Conservation (phyloP, 2,888 invertebrate species). For the Cosmia pyralina region DNA sequence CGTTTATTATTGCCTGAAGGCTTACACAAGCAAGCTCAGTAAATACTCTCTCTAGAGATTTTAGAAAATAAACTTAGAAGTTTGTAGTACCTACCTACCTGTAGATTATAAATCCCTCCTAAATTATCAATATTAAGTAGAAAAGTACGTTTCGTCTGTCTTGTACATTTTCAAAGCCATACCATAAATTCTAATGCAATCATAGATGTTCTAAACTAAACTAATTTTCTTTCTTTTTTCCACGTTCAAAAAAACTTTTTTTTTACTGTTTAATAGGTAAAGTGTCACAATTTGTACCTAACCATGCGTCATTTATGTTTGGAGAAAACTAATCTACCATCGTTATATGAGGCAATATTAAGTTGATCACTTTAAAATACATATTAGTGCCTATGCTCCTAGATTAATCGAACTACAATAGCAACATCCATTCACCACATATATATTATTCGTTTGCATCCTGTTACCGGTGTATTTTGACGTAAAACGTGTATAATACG, state of each 20-base stretch:
- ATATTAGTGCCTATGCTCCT: not conserved
- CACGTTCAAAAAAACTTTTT: not conserved
- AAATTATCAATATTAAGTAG: not conserved
- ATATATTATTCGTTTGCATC: conserved; percentile 25
- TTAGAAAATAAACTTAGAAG: not conserved
- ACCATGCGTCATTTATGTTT: not conserved
- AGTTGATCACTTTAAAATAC: not conserved
- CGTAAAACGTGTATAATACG: conserved; percentile 58
- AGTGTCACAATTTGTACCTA: not conserved
- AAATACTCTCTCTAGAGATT: not conserved
- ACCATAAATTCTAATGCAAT: not conserved
- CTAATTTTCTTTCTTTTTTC: no score
- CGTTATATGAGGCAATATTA: no score
- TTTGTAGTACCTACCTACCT: not conserved
- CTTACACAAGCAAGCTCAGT: not conserved
- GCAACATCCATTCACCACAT: not conserved
- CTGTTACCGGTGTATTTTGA: conserved; percentile 27
- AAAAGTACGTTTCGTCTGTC: not conserved
- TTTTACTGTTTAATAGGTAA: not conserved
- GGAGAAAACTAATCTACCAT: not conserved
- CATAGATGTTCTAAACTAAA: no score
- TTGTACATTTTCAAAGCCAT: not conserved
- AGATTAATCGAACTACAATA: not conserved
- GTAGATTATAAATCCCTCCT: not conserved
- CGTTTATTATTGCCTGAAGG: not conserved